phyloP scores from a whole-genome alignment of 2,888 invertebrate genomes.

The Apodemia mormo region DNA sequence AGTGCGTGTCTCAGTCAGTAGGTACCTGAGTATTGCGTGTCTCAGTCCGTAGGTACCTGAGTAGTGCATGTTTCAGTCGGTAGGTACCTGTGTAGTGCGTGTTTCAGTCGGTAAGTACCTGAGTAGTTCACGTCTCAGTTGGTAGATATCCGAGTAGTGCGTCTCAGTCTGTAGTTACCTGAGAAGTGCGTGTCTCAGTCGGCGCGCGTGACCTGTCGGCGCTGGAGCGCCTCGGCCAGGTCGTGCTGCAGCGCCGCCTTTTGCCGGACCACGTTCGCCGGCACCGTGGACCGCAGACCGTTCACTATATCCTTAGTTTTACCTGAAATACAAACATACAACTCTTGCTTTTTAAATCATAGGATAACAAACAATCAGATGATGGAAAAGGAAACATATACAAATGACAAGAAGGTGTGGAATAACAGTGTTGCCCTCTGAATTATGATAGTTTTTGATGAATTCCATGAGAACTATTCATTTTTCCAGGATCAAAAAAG shows the following conservation, averaged over 20 bases:
- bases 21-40: background rate
- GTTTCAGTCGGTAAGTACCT: no score
- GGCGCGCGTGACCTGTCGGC: slow-evolving; percentile 85
- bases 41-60: slow-evolving; percentile 54
- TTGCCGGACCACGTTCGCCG: slow-evolving; percentile 91
- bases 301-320: slow-evolving; percentile 99
- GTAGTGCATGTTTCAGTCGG: no score
- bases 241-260: slow-evolving; percentile 93
- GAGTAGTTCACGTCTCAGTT: slow-evolving; percentile 56
- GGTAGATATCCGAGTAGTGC: slow-evolving; percentile 29
- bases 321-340: slow-evolving; percentile 46
- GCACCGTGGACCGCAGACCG: slow-evolving; percentile 91
- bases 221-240: slow-evolving; percentile 90
- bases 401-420: no score
- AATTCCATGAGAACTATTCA: no score
- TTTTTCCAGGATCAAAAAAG: no score
- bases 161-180: no score
- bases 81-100: no score
- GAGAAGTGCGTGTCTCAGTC: slow-evolving; percentile 56
- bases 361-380: no score
- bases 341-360: no score
- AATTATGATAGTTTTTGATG: no score
- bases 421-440: no score
- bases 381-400: no score
- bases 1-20: background rate